A percentile compares a stretch with the other conserved stretches of the same genome.
These are phyloP conservation scores for Conger conger DNA, from an alignment of 2,113 vertebrate species.

Conservation along the genomic window DNA sequence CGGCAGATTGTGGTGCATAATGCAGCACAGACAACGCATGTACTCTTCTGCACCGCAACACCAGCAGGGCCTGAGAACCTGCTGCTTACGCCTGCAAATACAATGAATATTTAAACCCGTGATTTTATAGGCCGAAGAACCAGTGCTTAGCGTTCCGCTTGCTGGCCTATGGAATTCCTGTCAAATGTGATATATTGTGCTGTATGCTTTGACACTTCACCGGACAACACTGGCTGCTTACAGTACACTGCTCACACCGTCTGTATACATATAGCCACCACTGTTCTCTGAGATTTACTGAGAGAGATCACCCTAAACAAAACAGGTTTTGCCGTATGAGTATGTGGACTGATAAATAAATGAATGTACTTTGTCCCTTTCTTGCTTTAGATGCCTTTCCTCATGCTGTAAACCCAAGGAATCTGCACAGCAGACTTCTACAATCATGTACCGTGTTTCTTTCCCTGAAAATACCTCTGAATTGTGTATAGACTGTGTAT, in stretches of 20 bases:
- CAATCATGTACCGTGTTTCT: too few species aligned
- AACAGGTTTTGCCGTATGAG: too few species aligned
- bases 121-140: constrained; percentile 26
- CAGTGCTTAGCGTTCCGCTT: neutral
- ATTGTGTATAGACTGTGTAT: too few species aligned
- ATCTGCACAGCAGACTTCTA: too few species aligned
- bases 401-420: too few species aligned
- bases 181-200: neutral
- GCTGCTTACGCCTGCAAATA: neutral
- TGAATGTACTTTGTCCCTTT: too few species aligned
- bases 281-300: neutral
- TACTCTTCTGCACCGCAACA: constrained; percentile 9
- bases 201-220: neutral
- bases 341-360: too few species aligned
- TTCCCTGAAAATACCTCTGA: too few species aligned
- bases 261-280: neutral
- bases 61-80: neutral
- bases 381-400: too few species aligned
- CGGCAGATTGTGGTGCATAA: constrained; percentile 37
- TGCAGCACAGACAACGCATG: constrained; percentile 9
- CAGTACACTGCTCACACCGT: neutral
- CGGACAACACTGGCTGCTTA: neutral
- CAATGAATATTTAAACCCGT: constrained; percentile 16
- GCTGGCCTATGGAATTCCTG: constrained; percentile 4
- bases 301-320: too few species aligned